Base-by-base conservation (phyloP, 2,888 invertebrate genomes). In the Frankliniella fusca region DNA sequence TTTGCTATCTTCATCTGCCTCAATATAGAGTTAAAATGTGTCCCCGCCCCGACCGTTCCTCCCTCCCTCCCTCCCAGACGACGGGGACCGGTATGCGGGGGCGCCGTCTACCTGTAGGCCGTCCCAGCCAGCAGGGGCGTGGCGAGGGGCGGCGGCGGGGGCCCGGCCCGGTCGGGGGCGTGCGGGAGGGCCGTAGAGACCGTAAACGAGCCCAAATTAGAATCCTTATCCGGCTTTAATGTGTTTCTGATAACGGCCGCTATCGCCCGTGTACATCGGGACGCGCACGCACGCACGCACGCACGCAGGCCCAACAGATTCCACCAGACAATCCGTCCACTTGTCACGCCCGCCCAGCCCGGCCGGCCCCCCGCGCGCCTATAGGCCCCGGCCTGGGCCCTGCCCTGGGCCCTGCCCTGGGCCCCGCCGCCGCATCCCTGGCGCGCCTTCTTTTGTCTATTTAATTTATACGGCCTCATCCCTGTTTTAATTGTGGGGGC, bases 131-230 rank as follows among this genome's bases (percentile, higher is more conserved):
- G 38, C 54, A 38, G 38, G 38, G 38, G 38, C 38, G 38, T 5
- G n/a, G n/a, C n/a, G n/a, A n/a, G n/a, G n/a, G n/a, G n/a, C 38
- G 5, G 38, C 38, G 5, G 38, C 38, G 5, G 38, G 38, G 38
- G 38, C 38, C 38, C 38, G 38, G 38, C 38, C 38, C 38, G 38
- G 38, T 5, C 5, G 38, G 38, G 38, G 38, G 38, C 38, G 38
- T 38, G 38, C 38, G 70, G 70, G 70, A 76, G 70, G 70, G 70
- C 70, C 70, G 27, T 20, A 20, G 23, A 76, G 27, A 76, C 23
- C 70, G 70, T 76, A 76, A 76, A 76, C 27, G 70, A 76, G 23
- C 70, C 70, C 23, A 76, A 76, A 76, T 76, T 76, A 76, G 70
- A 76, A 76, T 76, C 70, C 27, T 76, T 76, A 76, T 76, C 70